Base-by-base conservation (phyloP, 2,113 vertebrate genomes). In the Bombycilla garrulus region DNA sequence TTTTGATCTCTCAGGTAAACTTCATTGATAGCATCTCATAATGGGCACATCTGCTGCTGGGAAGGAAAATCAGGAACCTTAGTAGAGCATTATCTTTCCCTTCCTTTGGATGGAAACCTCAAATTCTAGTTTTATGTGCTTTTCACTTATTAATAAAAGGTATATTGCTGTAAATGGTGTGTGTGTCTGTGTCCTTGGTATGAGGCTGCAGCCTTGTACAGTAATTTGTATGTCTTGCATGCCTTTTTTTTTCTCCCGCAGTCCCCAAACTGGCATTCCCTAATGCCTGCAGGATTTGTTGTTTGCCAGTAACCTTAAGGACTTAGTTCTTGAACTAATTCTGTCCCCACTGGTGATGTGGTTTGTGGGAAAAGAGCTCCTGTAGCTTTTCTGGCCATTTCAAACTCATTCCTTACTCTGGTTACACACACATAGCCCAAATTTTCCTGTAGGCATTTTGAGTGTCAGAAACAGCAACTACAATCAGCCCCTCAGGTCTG, bases 1-100 rank as follows among this genome's bases (percentile, higher is more conserved):
- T 95, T 93, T 92, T 96, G 89, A 93, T 97, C 96, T 96, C 97
- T 96, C 95, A 91, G 93, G 95, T 97, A 92, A 95, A 96, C 96
- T 88, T 84, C 96, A 65, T 90, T 93, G 96, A 95, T 95, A 91
- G 96, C 94, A 57, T 88, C 95, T 87, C 93, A 86, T 91, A 95
- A 92, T 90, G 95, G 83, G 92, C 88, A 81, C 95, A 62, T 66
- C 95, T 93, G 65, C 94, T 86, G 81, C 96, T 94, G 93, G 79
- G 96, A 93, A 94, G 94, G 94, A 95, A 92, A 95, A 58, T 62
- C 93, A 88, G 51, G 96, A 94, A 38, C 50, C 92, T 86, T 92
- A 93, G 78, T 90, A 95, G 92, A 94, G 81, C 96, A 96, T 83
- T 94, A 25, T 91, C 69, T 96, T 93, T 94, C 95, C 54, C 91